These are phyloP conservation scores for Fratercula arctica DNA, from an alignment of 2,797 vertebrate species.

Conservation along the genomic window DNA sequence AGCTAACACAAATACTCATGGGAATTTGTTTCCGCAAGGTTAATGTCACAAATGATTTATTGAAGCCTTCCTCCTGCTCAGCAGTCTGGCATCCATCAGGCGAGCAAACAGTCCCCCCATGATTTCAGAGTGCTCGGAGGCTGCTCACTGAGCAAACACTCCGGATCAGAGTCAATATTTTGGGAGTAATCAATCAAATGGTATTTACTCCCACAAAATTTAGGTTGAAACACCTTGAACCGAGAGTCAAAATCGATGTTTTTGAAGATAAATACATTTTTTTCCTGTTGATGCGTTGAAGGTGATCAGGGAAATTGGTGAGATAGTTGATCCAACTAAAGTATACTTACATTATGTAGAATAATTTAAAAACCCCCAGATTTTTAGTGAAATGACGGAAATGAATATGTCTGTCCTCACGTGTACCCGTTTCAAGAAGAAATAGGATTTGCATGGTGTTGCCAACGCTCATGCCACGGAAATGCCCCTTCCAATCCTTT, in stretches of 20 bases:
- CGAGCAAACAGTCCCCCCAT: neutral
- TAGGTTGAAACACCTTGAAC: neutral
- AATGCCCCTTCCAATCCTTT: neutral
- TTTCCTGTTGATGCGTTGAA: rapidly evolving
- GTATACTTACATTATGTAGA: neutral
- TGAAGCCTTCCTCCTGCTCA: neutral
- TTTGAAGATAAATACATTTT: neutral
- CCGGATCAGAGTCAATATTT: conserved; percentile 25
- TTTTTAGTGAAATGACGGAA: neutral
- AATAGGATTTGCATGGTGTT: neutral
- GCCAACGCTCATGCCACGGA: neutral
- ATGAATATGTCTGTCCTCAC: neutral
- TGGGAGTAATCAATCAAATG: neutral
- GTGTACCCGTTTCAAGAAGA: neutral
- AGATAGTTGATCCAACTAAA: neutral
- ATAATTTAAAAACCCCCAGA: neutral
- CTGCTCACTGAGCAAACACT: conserved; percentile 22
- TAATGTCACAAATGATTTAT: conserved; percentile 55
- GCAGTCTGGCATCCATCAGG: conserved; percentile 15
- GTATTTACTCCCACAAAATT: neutral
- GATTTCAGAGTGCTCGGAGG: neutral
- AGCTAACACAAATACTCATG: neutral
- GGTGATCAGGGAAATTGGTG: neutral
- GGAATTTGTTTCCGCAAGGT: conserved; percentile 39
- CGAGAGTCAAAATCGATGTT: neutral